A percentile compares a stretch with the other conserved stretches of the same genome.
These are phyloP conservation scores for Campylomormyrus numenius DNA, from an alignment of 2,113 vertebrate genomes.

Conservation along the genomic window DNA sequence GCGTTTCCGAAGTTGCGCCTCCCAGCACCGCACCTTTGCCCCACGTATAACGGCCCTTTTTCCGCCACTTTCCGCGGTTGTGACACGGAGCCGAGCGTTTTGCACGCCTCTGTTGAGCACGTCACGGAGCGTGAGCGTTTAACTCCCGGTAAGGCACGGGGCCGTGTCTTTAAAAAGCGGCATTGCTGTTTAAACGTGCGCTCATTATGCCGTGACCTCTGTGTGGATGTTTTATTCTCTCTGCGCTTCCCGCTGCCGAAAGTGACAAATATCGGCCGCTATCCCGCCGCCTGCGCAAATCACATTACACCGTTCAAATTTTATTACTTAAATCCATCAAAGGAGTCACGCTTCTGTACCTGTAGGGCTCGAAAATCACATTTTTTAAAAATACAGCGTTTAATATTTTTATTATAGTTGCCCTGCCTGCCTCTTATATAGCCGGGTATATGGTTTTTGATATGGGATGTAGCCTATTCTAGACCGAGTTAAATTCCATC, in stretches of 20 bases:
- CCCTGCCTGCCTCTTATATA: neutral
- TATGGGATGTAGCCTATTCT: neutral
- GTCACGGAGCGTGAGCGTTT: neutral
- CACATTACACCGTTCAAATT: neutral
- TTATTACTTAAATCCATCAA: constrained; percentile 9
- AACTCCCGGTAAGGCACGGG: neutral
- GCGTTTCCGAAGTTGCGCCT: neutral
- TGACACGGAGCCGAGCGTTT: neutral
- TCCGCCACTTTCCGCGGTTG: neutral
- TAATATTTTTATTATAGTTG: neutral
- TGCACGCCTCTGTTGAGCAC: neutral
- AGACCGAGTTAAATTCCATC: neutral
- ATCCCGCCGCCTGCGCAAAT: neutral
- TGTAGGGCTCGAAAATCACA: neutral
- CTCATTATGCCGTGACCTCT: neutral
- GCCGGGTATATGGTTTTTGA: neutral
- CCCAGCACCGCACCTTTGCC: neutral
- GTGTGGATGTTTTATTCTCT: neutral
- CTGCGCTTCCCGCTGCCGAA: neutral
- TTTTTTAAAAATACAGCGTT: neutral
- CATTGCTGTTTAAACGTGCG: neutral
- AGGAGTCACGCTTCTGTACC: neutral
- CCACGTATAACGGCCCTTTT: neutral
- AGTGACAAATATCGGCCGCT: neutral
- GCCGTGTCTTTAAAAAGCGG: neutral